phyloP scores from a whole-genome alignment of 2,888 invertebrate species.

The Leptura quadrifasciata region DNA sequence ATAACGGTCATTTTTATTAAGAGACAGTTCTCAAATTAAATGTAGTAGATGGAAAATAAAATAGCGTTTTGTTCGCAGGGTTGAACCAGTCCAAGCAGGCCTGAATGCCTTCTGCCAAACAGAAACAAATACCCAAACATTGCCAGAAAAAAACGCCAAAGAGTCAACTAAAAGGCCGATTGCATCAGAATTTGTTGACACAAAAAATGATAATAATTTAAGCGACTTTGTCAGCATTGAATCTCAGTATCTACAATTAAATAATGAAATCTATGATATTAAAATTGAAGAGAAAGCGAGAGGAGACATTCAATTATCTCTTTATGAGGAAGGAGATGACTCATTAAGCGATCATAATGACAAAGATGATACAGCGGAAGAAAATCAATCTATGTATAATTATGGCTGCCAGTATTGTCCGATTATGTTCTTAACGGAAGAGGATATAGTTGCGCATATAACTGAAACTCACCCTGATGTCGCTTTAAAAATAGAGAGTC shows the following conservation, averaged over 20 bases:
- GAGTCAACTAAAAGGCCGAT: conserved; percentile 6
- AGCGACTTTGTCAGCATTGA: conserved; percentile 32
- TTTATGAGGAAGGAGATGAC: conserved; percentile 40
- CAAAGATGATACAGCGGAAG: conserved; percentile 39
- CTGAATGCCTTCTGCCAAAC: conserved; percentile 63
- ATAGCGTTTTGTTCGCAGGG: conserved; percentile 42
- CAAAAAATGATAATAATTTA: conserved; percentile 19
- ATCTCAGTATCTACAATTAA: conserved; percentile 39
- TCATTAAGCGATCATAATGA: conserved; percentile 30
- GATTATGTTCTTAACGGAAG: conserved; percentile 62
- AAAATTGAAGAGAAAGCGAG: conserved; percentile 25
- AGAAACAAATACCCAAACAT: conserved; percentile 26
- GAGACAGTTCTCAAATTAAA: not conserved
- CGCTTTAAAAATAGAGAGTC: conserved; percentile 38
- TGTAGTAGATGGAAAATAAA: conserved; percentile 17
- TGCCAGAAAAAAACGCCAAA: conserved; percentile 29
- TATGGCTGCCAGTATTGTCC: conserved; percentile 66
- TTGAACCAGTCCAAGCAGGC: conserved; percentile 33
- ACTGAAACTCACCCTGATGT: conserved; percentile 63
- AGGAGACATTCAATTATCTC: not conserved
- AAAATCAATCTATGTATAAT: conserved; percentile 49
- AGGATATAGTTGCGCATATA: conserved; percentile 64
- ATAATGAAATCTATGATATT: conserved; percentile 36
- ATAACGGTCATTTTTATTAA: not conserved
- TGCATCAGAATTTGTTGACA: conserved; percentile 9